Percentiles rank a stretch among this genome's conserved stretches.
phyloP scores from a whole-genome alignment of 2,797 vertebrate species.

The Chrysocyon brachyurus region DNA sequence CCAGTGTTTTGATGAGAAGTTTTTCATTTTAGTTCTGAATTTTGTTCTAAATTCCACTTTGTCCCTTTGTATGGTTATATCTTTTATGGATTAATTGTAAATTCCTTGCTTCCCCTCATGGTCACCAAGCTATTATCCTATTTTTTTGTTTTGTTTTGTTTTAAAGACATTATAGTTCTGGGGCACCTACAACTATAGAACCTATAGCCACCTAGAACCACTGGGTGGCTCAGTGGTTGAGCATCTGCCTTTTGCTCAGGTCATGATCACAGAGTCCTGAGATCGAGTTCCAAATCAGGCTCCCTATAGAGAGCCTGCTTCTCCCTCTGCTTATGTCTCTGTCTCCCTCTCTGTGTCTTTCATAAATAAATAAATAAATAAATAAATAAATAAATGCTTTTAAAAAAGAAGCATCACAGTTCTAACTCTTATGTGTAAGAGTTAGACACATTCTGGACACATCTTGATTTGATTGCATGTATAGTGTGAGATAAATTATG shows the following conservation, averaged over 20 bases:
- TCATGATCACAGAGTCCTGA: no score
- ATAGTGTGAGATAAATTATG: background rate
- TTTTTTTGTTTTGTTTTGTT: background rate
- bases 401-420: background rate
- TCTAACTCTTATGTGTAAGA: background rate
- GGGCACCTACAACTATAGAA: no score
- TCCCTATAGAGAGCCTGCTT: no score
- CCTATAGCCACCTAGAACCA: no score
- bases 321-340: no score
- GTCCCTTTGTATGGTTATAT: background rate
- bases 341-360: no score
- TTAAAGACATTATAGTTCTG: background rate
- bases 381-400: no score
- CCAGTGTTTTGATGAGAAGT: background rate
- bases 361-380: no score
- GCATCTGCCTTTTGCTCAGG: no score
- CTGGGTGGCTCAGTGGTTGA: no score
- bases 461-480: background rate
- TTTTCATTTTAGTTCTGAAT: background rate
- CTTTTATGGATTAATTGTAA: background rate
- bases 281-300: no score
- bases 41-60: constrained; percentile 9
- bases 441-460: background rate
- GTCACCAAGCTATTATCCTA: background rate
- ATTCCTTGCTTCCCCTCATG: background rate